A percentile compares a stretch with the other conserved stretches of the same genome.
Evolutionary conservation across 2,113 vertebrate genomes (phyloP).

Genomic region (Laticauda laticaudata): DNA sequence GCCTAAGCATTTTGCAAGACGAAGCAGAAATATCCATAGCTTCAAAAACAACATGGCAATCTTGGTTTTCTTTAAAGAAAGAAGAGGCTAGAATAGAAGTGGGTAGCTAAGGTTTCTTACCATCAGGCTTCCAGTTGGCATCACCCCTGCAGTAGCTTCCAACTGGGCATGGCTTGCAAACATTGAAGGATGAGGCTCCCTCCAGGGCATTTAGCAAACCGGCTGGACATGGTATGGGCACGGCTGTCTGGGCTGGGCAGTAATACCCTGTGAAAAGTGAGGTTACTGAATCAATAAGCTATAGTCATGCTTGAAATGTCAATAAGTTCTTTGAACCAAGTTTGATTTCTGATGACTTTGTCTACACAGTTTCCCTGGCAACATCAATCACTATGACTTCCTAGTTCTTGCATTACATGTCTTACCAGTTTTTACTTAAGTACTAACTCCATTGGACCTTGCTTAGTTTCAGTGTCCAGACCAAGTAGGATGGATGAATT

Average conservation of each 20-base stretch:
- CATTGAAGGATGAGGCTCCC: conserved; percentile 64
- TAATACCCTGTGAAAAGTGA: conserved; percentile 73
- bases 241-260: conserved; percentile 71
- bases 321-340: neutral
- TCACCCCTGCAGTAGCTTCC: conserved; percentile 79
- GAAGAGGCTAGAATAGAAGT: neutral
- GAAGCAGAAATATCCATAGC: neutral
- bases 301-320: neutral
- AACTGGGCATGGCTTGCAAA: conserved; percentile 80
- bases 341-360: neutral
- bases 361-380: neutral
- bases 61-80: neutral
- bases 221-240: conserved; percentile 76
- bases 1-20: neutral
- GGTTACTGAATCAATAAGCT: neutral
- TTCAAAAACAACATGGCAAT: neutral
- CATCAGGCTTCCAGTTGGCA: conserved; percentile 79
- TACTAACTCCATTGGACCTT: neutral
- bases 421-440: neutral
- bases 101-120: conserved; percentile 58
- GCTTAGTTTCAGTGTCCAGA: neutral
- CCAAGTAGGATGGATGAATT: neutral
- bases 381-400: neutral
- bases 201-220: conserved; percentile 77
- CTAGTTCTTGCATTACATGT: neutral